These are phyloP conservation scores for Macaria liturata DNA, from an alignment of 2,888 invertebrate species.

Conservation along the genomic window DNA sequence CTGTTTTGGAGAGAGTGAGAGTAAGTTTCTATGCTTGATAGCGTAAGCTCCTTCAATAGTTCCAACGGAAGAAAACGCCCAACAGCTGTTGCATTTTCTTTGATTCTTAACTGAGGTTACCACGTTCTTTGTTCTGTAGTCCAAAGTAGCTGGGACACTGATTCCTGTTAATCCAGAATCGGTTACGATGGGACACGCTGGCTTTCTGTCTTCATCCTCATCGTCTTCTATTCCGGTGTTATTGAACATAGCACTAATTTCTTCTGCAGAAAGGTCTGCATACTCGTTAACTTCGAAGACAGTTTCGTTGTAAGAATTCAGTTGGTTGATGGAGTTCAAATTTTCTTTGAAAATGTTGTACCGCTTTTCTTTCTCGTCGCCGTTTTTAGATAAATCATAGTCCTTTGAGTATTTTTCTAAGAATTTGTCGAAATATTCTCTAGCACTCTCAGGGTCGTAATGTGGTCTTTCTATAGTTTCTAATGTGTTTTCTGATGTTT, in stretches of 20 bases:
- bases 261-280: background rate
- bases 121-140: background rate
- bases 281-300: background rate
- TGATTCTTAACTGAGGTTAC: background rate
- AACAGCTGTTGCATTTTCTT: background rate
- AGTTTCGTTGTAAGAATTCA: background rate
- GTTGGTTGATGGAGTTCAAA: background rate
- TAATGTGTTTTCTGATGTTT: too few relatives aligned
- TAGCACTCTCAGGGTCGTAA: background rate
- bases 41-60: background rate
- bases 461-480: background rate
- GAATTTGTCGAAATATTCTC: background rate
- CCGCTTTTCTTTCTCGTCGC: background rate
- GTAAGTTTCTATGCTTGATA: background rate
- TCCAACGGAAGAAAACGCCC: background rate
- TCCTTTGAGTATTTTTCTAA: background rate
- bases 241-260: background rate
- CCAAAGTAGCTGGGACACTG: background rate
- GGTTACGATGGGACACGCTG: background rate
- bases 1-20: background rate
- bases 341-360: conserved; percentile 1
- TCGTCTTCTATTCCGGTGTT: too few relatives aligned
- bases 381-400: too few relatives aligned
- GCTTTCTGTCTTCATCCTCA: too few relatives aligned
- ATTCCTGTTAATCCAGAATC: background rate